Evolutionary conservation across 2,888 invertebrate genomes (phyloP), one percentile per base, ranked within the genome.

Genomic region (Synanthedon andrenaeformis): DNA sequence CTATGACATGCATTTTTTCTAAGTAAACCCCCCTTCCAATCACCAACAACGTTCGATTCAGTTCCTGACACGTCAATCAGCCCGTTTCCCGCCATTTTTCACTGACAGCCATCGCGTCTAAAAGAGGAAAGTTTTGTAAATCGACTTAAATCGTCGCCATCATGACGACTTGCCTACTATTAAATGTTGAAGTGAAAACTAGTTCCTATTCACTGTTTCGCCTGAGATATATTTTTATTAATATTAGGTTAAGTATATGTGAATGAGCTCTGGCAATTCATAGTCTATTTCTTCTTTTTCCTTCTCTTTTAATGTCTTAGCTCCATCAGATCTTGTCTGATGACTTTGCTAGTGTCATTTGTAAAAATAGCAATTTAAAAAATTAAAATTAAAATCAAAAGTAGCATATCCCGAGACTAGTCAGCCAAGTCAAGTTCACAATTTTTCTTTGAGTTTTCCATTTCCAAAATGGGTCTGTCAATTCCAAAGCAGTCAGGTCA

Each of bases 41-140:
- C 41, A 58, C 57, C 57, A 54, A 59, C 56, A 53, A 58, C 60
- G 57, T 56, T 57, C 57, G 62, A 66, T 59, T 59, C 64, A 60
- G 66, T 73, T 68, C 72, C 72, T 67, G 64, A 59, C 58, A 67
- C 74, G 83, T 83, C 84, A 80, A 82, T 83, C 82, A 79, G 61
- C 63, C 55, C 62, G 62, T 71, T 67, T 69, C 35, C 72, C 74
- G 66, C 79, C 72, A 78, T 82, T 78, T 68, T 71, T 76, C 79
- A 76, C 67, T 77, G 83, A 83, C 83, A 80, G 64, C 59, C 60
- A 54, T 14, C 35, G 35, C 35, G 35, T 35, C 59, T 65, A 68
- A 71, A 65, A 63, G 59, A 62, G 64, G 63, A 58, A 73, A 65
- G 59, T 68, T 70, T 23, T 70, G 55, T 53, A 56, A 57, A 55